Conservation (phyloP, 2,113 vertebrate species). For the Syngnathus floridae region DNA sequence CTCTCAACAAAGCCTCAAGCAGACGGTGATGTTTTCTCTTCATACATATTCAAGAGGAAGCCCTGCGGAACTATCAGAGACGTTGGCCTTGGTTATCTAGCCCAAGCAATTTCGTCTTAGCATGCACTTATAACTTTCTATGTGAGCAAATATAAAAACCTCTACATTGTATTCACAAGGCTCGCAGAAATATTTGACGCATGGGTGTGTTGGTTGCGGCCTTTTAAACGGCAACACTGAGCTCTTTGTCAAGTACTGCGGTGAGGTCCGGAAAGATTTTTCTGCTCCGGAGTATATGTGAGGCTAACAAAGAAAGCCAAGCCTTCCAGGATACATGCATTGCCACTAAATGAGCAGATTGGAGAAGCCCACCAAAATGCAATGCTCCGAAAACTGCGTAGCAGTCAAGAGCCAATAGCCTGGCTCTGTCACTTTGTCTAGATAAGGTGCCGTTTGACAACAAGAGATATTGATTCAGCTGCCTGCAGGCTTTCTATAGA, state of each 20-base stretch:
- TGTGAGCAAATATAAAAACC: neutral
- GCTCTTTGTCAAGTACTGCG: constrained; percentile 29
- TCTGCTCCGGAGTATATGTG: constrained; percentile 58
- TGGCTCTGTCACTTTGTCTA: constrained; percentile 27
- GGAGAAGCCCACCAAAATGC: constrained; percentile 9
- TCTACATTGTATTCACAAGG: neutral
- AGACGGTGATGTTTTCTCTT: neutral
- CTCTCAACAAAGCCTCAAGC: constrained; percentile 3
- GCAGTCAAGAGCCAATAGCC: constrained; percentile 19
- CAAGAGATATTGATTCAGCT: constrained; percentile 64
- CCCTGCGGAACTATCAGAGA: neutral
- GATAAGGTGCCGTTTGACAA: constrained; percentile 55
- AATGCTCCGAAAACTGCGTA: constrained; percentile 4
- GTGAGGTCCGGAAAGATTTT: constrained; percentile 42
- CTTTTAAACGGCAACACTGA: constrained; percentile 15
- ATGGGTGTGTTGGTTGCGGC: constrained; percentile 1
- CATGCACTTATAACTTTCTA: neutral
- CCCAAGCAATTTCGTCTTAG: neutral
- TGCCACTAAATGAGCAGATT: constrained; percentile 17
- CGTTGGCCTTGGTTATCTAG: neutral
- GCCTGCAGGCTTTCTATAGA: constrained; percentile 68
- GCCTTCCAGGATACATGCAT: constrained; percentile 12
- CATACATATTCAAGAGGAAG: neutral
- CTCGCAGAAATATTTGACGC: neutral
- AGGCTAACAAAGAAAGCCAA: constrained; percentile 30